Evolutionary conservation across 92 coral and sea anemone genomes (phyloP).

Genomic region (Bergia puertoricense): DNA sequence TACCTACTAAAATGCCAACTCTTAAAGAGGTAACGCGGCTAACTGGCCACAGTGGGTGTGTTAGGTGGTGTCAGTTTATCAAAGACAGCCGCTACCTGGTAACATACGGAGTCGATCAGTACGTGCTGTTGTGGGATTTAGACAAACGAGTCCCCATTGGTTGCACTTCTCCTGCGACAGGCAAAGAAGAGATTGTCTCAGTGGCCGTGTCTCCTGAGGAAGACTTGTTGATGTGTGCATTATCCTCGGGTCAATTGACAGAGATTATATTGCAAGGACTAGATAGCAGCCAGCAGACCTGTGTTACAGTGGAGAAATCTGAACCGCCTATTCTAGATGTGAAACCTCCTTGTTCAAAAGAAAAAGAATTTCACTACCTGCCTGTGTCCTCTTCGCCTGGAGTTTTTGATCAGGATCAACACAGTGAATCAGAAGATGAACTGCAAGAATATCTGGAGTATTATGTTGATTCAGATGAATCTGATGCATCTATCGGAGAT

Average conservation of each 20-base stretch:
- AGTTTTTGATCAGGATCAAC: background rate
- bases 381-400: background rate
- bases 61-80: conserved; percentile 49
- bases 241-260: background rate
- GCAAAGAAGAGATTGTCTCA: background rate
- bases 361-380: background rate
- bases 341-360: background rate
- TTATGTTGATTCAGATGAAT: background rate
- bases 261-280: background rate
- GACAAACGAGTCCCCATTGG: conserved; percentile 27
- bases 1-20: background rate
- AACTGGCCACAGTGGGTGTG: conserved; percentile 47
- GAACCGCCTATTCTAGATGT: background rate
- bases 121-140: conserved; percentile 47
- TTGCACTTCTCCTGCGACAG: background rate
- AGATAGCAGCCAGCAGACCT: background rate
- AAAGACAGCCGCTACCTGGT: conserved; percentile 51
- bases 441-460: too few relatives aligned
- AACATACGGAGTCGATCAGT: conserved; percentile 19
- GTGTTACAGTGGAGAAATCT: too few relatives aligned
- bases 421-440: too few relatives aligned
- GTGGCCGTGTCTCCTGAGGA: conserved; percentile 16
- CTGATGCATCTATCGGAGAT: too few relatives aligned
- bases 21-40: background rate
- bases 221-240: background rate